phyloP scores from a whole-genome alignment of 2,797 vertebrate genomes.

The Numenius phaeopus region DNA sequence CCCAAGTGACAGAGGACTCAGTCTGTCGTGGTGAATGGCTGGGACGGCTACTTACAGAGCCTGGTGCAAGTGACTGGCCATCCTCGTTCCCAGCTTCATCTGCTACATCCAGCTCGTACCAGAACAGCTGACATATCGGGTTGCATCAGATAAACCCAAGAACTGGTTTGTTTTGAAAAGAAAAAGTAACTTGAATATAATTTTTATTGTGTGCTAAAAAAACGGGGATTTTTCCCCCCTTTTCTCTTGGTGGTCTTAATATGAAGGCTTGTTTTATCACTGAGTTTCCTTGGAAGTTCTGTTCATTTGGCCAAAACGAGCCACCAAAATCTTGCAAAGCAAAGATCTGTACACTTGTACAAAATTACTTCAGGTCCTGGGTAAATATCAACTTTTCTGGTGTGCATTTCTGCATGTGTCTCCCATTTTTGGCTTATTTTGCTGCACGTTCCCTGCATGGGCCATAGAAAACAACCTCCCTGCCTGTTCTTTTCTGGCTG shows the following conservation, averaged over 20 bases:
- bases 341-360: neutral
- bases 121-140: neutral
- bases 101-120: neutral
- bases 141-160: neutral
- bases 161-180: neutral
- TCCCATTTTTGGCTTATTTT: neutral
- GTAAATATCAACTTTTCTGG: neutral
- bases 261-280: neutral
- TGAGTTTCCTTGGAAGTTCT: neutral
- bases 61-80: neutral
- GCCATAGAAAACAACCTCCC: neutral
- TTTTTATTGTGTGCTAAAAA: neutral
- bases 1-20: slow-evolving; percentile 30
- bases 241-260: neutral
- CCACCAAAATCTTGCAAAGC: neutral
- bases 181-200: neutral
- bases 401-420: neutral
- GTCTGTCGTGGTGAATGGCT: neutral
- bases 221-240: fast-evolving
- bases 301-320: neutral
- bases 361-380: neutral
- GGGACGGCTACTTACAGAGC: neutral
- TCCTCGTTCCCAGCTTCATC: neutral
- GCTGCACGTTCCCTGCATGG: fast-evolving
- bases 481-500: fast-evolving